A percentile compares a stretch with the other conserved stretches of the same genome.
Evolutionary conservation across 2,113 vertebrate genomes (phyloP).

Genomic region (Kryptolebias marmoratus): DNA sequence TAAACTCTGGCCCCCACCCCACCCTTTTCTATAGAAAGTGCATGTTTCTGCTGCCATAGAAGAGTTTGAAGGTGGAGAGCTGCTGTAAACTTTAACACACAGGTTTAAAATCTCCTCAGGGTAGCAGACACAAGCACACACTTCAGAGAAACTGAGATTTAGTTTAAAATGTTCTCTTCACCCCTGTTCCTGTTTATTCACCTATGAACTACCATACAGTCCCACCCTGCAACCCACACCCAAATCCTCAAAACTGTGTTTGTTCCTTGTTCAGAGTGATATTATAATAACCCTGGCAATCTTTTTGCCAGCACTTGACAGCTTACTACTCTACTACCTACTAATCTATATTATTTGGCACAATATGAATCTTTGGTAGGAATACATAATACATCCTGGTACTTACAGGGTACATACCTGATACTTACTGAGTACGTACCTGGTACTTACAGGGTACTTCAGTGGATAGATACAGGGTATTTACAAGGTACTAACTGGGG

Average conservation of each 20-base stretch:
- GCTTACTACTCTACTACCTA: no score
- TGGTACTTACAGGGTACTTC: no score
- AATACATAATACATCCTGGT: no score
- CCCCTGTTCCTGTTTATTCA: conserved; percentile 26
- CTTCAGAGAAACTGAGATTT: conserved; percentile 40
- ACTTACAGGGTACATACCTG: no score
- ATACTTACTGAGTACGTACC: no score
- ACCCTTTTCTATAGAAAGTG: conserved; percentile 11
- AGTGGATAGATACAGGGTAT: no score
- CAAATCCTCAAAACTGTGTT: conserved; percentile 26
- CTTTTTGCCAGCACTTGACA: no score
- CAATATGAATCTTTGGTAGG: no score
- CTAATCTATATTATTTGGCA: no score
- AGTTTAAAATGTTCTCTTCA: conserved; percentile 46
- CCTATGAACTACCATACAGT: conserved; percentile 38
- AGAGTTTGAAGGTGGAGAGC: conserved; percentile 23
- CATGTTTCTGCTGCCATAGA: conserved; percentile 37
- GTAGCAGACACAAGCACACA: conserved; percentile 16
- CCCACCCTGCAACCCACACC: conserved; percentile 29
- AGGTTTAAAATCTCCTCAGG: conserved; percentile 28
- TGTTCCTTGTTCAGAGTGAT: conserved; percentile 19
- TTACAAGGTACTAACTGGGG: no score
- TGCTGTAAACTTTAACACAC: conserved; percentile 13
- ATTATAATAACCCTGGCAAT: background rate
- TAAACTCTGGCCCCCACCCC: conserved; percentile 27